Percentiles rank a stretch among this genome's conserved stretches.
Conservation (phyloP, 1,140 invertebrate species). For the Onthophagus taurus region DNA sequence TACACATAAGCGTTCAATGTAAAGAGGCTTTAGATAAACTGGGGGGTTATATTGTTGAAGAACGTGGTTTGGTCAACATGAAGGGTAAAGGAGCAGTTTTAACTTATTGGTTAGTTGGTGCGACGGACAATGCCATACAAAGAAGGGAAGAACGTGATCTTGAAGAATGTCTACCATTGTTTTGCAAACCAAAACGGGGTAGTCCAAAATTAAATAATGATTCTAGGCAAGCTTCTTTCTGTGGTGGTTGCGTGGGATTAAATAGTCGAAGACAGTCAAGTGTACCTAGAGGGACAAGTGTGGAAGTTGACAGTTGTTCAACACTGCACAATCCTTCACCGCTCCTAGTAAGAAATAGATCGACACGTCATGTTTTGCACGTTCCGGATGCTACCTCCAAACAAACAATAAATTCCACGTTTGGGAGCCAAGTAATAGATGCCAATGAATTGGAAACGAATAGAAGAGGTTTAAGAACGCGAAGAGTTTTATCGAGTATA, state of each 20-base stretch:
- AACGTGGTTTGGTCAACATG: constrained; percentile 76
- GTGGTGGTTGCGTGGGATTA: constrained; percentile 38
- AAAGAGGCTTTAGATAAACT: constrained; percentile 76
- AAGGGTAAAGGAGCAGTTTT: constrained; percentile 80
- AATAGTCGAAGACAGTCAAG: constrained; percentile 46
- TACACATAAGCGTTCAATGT: constrained; percentile 82
- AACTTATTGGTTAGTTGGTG: constrained; percentile 86
- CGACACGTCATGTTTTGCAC: constrained; percentile 27
- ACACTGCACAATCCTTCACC: constrained; percentile 34
- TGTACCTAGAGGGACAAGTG: constrained; percentile 39
- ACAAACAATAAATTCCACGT: constrained; percentile 40
- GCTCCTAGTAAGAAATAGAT: constrained; percentile 23
- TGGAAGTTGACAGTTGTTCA: constrained; percentile 35
- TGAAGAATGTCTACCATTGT: constrained; percentile 65
- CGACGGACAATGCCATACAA: constrained; percentile 71
- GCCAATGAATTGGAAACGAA: constrained; percentile 35
- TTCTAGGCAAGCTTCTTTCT: constrained; percentile 48
- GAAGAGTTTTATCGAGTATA: constrained; percentile 43
- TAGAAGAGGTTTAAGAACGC: constrained; percentile 30
- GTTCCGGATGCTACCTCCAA: constrained; percentile 38
- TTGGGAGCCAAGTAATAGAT: constrained; percentile 37
- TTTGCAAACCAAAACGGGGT: constrained; percentile 64
- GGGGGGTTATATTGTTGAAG: constrained; percentile 77
- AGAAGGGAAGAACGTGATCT: constrained; percentile 75
- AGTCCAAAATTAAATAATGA: constrained; percentile 65